Base-by-base conservation (phyloP, 2,888 invertebrate species). In the Seladonia tumulorum region DNA sequence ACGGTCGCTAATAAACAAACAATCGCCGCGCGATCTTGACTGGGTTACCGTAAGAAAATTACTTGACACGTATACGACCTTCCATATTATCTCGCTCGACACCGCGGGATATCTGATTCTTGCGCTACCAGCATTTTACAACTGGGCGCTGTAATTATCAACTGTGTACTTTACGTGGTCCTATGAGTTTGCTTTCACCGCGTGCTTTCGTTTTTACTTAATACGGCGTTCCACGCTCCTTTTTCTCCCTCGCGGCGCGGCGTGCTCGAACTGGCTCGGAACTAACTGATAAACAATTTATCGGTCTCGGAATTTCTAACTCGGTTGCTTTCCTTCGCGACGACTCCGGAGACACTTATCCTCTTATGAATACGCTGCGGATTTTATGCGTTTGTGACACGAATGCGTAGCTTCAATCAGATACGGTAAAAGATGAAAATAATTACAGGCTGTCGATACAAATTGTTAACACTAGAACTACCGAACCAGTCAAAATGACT, bases 1-100 rank as follows among this genome's bases (percentile, higher is more conserved):
- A n/a, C 35, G 18, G n/a, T 75, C 42, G 49, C 75, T 86, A 85
- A 81, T 78, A 86, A 86, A 86, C 85, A 86, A 84, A 85, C 84
- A 86, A 86, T 85, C 72, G 78, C 63, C 29, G n/a, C n/a, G n/a
- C n/a, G 45, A 16, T 73, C 42, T 74, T 35, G 49, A n/a, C 45
- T 76, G 49, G 42, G 79, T 85, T 79, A 66, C 39, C 4, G n/a
- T 14, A 12, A 63, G 84, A 75, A 73, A 85, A 86, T 86, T 72
- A 45, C 47, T 66, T 39, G 66, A 75, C 75, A 25, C 74, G 39
- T 70, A 42, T 42, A n/a, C 29, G 84, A 79, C 35, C 75, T 66
- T 35, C 35, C 25, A 5, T 82, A 66, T 53, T 71, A 82, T 78
- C 70, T 75, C 25, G 8, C 57, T 72, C 53, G 35, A 25, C 29